phyloP scores from a whole-genome alignment of 2,797 vertebrate genomes.

The Trichosurus vulpecula region DNA sequence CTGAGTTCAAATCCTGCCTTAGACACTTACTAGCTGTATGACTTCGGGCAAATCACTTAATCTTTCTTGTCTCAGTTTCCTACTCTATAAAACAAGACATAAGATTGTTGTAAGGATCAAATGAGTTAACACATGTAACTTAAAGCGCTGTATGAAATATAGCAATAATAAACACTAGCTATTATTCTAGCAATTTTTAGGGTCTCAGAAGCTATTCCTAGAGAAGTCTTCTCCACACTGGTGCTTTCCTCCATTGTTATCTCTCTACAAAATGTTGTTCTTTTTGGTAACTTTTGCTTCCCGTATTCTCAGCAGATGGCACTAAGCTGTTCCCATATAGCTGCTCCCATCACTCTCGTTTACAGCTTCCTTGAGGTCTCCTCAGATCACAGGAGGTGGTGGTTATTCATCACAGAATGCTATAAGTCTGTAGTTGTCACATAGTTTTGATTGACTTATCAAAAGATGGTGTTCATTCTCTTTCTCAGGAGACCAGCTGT shows the following conservation, averaged over 20 bases:
- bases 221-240: neutral
- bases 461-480: neutral
- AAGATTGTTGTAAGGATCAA: neutral
- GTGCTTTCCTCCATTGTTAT: neutral
- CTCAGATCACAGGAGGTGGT: neutral
- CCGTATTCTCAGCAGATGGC: neutral
- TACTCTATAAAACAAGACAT: neutral
- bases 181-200: neutral
- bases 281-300: neutral
- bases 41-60: neutral
- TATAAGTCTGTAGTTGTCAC: neutral
- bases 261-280: too few relatives aligned
- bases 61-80: neutral
- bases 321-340: neutral
- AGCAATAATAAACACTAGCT: neutral
- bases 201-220: neutral
- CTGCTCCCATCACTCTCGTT: neutral
- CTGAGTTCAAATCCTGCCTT: neutral
- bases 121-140: neutral
- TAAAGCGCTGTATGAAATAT: neutral
- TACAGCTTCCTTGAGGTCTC: neutral
- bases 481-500: neutral
- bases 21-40: neutral
- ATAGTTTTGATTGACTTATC: neutral
- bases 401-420: neutral